Conservation (phyloP, 2,888 invertebrate genomes). For the Campopleginae sp. region DNA sequence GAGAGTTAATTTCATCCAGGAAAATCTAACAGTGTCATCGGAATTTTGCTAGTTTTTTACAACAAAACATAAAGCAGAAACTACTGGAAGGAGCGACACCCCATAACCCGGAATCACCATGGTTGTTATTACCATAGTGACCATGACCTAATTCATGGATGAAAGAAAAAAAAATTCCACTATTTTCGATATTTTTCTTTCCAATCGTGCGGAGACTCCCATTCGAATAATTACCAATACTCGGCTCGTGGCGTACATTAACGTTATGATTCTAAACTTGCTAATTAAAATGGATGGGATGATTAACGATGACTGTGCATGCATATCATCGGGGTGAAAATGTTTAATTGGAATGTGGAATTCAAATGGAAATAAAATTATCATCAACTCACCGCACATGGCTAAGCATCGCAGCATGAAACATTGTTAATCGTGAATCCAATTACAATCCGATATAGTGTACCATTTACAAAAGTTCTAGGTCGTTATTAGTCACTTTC, state of each 20-base stretch:
- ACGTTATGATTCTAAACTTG: neutral
- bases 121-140: too few relatives aligned
- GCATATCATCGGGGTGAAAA: neutral
- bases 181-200: too few relatives aligned
- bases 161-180: too few relatives aligned
- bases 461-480: conserved; percentile 57
- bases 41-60: neutral
- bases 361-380: conserved; percentile 12
- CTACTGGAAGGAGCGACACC: neutral
- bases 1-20: neutral
- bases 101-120: too few relatives aligned
- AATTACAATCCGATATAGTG: conserved; percentile 75
- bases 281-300: neutral
- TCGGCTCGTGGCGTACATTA: neutral
- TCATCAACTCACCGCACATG: conserved; percentile 85
- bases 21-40: neutral
- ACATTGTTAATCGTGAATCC: conserved; percentile 83
- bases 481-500: conserved; percentile 48
- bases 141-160: too few relatives aligned
- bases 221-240: too few relatives aligned
- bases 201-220: too few relatives aligned
- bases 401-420: conserved; percentile 86
- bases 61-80: neutral
- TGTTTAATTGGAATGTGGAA: neutral
- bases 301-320: neutral